A percentile compares a stretch with the other conserved stretches of the same genome.
Conservation (phyloP, 1,140 invertebrate species). For the Lepidotrigona ventralis region DNA sequence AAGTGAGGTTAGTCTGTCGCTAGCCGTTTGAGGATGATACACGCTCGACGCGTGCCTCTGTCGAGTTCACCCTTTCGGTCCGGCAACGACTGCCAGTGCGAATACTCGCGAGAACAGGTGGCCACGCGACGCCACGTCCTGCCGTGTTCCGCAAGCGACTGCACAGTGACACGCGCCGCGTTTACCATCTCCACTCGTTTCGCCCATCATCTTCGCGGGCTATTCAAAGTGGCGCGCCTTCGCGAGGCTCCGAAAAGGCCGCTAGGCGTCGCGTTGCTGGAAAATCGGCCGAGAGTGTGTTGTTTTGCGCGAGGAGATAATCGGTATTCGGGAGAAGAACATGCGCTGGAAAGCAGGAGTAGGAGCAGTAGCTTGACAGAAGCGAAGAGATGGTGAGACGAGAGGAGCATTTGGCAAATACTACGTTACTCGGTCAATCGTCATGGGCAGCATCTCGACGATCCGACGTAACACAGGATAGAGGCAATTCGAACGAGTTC, state of each 20-base stretch:
- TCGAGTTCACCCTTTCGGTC: conserved; percentile 19
- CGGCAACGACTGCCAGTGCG: neutral
- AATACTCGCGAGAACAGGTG: conserved; percentile 50
- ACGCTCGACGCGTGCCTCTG: conserved; percentile 49
- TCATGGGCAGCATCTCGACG: conserved; percentile 64
- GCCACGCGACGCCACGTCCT: conserved; percentile 9
- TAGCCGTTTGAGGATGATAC: conserved; percentile 69
- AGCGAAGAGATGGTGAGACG: conserved; percentile 1
- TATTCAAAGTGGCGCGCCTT: neutral
- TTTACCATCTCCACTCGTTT: too few relatives aligned
- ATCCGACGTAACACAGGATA: conserved; percentile 70
- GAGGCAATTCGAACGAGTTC: conserved; percentile 69
- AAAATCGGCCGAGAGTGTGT: neutral
- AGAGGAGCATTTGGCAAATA: conserved; percentile 55
- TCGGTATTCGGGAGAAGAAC: too few relatives aligned
- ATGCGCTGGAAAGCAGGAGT: too few relatives aligned
- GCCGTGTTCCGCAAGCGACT: neutral
- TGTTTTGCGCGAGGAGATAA: neutral
- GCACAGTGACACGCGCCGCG: too few relatives aligned
- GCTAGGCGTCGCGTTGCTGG: neutral
- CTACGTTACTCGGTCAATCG: conserved; percentile 47
- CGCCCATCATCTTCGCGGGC: neutral
- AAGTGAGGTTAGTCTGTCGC: conserved; percentile 74
- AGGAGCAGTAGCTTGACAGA: neutral
- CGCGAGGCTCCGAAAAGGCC: neutral